Base-by-base conservation (phyloP, 2,113 vertebrate genomes). In the Thomomys bottae region DNA sequence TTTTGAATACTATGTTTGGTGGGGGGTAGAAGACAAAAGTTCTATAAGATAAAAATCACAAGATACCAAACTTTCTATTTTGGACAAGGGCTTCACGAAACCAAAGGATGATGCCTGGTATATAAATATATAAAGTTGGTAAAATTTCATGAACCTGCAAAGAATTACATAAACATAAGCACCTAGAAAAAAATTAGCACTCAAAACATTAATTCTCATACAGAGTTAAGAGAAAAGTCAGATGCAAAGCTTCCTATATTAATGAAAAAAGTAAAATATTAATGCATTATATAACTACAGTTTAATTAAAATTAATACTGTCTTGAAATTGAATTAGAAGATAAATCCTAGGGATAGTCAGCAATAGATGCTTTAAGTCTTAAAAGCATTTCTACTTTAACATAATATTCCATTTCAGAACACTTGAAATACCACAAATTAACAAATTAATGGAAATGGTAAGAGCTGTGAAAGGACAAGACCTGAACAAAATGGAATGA, bases 301-400 rank as follows among this genome's bases (percentile, higher is more conserved):
- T 36, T 91, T 30, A 77, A 72, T 91, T 81, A 80, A 91, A 91
- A 76, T 38, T 78, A 79, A 30, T 73, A 80, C 21, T 72, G 2
- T 84, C 82, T 92, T 57, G 34, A 91, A 87, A 83, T 36, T 92
- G 23, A 79, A 83, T 49, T 86, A 70, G 36, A 84, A 93, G 88
- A 94, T 17, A 87, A 82, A 85, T 94, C 77, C 59, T 73, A 15
- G 18, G 6, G 8, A 34, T 77, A 92, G 85, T 54, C 89, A 76
- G 26, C 6, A 91, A 75, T 32, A 79, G 32, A 82, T 68, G 79
- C 4, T 72, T 57, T 75, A 86, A 54, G 59, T 71, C 28, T 57
- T 87, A 11, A 49, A 91, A 84, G 8, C 36, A 66, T 40, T 73
- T 57, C 34, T 15, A 84, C 14, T 38, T 87, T 34, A 66, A 42